These are phyloP conservation scores for Drosophila suboccidentalis DNA, from an alignment of 2,888 invertebrate genomes.

Conservation along the genomic window DNA sequence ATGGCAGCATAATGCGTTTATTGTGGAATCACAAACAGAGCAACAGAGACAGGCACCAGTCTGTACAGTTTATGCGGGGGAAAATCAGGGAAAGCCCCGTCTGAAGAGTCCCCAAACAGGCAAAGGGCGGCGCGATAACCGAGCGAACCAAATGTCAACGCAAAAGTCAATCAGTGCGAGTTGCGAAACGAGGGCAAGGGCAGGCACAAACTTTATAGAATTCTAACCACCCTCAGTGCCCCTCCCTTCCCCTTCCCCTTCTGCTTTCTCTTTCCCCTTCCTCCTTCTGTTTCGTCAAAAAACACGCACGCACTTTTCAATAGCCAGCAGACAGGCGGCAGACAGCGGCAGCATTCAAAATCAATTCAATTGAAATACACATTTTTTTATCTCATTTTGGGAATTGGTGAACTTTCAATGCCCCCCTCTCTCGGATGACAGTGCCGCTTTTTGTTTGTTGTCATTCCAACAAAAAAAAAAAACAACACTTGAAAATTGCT, in stretches of 20 bases:
- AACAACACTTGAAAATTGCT: conserved; percentile 67
- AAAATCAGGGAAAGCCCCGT: conserved; percentile 19
- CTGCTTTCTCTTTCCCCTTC: not conserved
- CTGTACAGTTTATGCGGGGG: not conserved
- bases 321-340: conserved; percentile 65
- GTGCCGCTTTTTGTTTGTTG: conserved; percentile 53
- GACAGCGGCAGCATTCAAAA: conserved; percentile 75
- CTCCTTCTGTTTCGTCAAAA: conserved; percentile 14
- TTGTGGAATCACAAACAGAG: conserved; percentile 69
- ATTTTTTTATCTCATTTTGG: conserved; percentile 37
- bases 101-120: conserved; percentile 38
- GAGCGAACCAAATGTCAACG: conserved; percentile 73
- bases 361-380: conserved; percentile 79
- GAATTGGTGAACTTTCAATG: conserved; percentile 10
- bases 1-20: conserved; percentile 81
- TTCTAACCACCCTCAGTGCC: conserved; percentile 17
- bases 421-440: conserved; percentile 37
- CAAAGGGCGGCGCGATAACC: conserved; percentile 62
- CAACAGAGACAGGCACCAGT: conserved; percentile 9
- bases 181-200: not conserved
- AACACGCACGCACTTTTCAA: conserved; percentile 75
- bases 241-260: not conserved
- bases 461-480: not conserved
- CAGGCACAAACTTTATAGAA: conserved; percentile 55
- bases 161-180: conserved; percentile 75